These are phyloP conservation scores for Apocrypta bakeri DNA, from an alignment of 1,140 invertebrate species.

Conservation along the genomic window DNA sequence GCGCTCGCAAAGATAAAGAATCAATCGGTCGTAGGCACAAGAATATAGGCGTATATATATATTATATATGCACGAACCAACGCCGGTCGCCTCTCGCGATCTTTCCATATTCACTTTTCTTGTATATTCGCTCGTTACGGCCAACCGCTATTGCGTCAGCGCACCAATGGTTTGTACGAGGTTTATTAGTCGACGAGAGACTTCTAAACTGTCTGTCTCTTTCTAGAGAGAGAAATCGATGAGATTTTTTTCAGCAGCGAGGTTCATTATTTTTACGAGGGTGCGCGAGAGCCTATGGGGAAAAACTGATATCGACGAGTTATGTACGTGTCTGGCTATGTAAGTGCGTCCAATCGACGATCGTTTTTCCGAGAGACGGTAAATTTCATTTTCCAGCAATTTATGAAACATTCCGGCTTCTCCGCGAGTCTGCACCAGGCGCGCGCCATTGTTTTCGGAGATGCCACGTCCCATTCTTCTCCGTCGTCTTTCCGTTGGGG, in stretches of 20 bases:
- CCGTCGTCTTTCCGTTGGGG: no score
- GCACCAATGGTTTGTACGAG: neutral
- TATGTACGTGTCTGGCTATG: neutral
- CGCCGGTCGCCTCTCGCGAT: neutral
- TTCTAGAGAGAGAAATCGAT: neutral
- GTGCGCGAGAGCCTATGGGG: neutral
- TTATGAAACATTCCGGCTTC: no score
- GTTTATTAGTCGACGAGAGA: neutral
- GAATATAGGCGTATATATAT: neutral
- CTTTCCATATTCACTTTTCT: constrained; percentile 36
- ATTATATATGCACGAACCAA: neutral
- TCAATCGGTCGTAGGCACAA: constrained; percentile 56
- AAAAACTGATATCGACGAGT: constrained; percentile 12
- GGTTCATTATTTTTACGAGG: neutral
- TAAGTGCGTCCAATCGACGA: neutral
- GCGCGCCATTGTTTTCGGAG: no score
- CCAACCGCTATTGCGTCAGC: neutral
- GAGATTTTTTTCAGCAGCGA: neutral
- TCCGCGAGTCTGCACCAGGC: no score
- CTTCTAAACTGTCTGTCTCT: no score
- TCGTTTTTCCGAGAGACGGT: neutral
- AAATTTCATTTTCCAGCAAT: neutral
- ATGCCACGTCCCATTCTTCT: neutral
- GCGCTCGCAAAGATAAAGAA: constrained; percentile 55
- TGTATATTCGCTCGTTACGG: neutral